These are phyloP conservation scores for Drosophila ficusphila DNA, from an alignment of 1,140 invertebrate genomes.

Conservation along the genomic window DNA sequence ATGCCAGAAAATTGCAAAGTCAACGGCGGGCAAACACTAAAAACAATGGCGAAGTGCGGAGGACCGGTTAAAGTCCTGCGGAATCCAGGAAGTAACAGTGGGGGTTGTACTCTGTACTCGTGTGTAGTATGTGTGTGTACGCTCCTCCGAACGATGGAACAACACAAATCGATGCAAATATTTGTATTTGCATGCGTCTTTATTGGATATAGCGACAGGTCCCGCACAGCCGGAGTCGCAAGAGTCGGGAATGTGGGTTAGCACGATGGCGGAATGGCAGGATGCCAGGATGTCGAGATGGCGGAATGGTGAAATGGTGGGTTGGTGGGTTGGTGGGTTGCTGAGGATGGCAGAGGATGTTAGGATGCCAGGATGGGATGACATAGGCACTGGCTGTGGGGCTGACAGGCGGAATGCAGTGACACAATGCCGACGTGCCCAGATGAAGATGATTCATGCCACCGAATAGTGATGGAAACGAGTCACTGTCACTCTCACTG, in stretches of 20 bases:
- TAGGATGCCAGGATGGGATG: neutral
- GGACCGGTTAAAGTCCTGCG: conserved; percentile 3
- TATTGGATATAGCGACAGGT: conserved; percentile 51
- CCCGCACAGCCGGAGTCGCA: conserved; percentile 5
- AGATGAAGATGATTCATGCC: conserved; percentile 44
- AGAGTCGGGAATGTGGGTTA: conserved; percentile 8
- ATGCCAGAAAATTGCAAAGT: conserved; percentile 68
- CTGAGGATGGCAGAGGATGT: neutral
- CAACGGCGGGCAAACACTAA: conserved; percentile 67
- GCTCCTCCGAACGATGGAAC: no score
- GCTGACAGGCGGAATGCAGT: conserved; percentile 29
- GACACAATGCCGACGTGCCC: conserved; percentile 45
- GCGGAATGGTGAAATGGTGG: no score
- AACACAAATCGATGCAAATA: conserved; percentile 82
- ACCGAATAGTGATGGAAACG: conserved; percentile 22
- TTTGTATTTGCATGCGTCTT: conserved; percentile 78
- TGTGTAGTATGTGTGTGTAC: neutral
- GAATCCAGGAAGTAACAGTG: conserved; percentile 8
- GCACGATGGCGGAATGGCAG: conserved; percentile 10
- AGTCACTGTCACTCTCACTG: conserved; percentile 11
- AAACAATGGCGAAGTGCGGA: conserved; percentile 59
- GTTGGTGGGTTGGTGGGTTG: no score
- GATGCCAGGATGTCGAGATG: neutral
- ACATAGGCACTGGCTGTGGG: conserved; percentile 6
- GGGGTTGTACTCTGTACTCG: no score